Base-by-base conservation (phyloP, 2,113 vertebrate species). In the Australoheros scitulus region DNA sequence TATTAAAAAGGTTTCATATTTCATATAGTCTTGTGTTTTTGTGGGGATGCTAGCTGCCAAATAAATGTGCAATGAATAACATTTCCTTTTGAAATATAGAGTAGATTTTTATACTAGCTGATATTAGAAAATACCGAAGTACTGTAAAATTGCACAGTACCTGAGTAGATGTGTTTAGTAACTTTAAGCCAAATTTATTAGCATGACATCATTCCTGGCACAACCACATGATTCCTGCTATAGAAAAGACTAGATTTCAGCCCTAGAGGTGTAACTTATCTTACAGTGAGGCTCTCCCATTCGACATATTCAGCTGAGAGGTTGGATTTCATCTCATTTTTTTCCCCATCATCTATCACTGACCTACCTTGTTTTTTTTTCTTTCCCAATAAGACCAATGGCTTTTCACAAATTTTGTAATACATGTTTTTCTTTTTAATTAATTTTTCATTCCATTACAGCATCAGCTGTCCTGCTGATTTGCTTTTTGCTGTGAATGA, bases 401-500 rank as follows among this genome's bases (percentile, higher is more conserved):
- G 38, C 6, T 64, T 74, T 57, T 22, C 38, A 63, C 15, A 18
- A 7, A 3, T 78, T 60, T 47, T 61, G 3, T 55, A 34, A 34
- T 34, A 34, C 6, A 6, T 34, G n/a, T 11, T 57, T 82, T 43
- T 56, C 20, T 34, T 34, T 34, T 34, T 34, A 34, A 34, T 78
- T 77, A 26, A 70, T 56, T 72, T 85, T 43, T 72, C 4, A 65
- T 68, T 85, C n/a, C 61, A 55, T 86, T 68, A 75, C 41, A 63
- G 24, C 36, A 43, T 59, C 55, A 24, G 11, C 18, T 59, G 14
- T 56, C 26, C 78, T 17, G 74, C 83, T 90, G 76, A 2, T 86
- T 85, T 63, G 50, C 63, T 87, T 86, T 88, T 52, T 57, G 24
- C 83, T 41, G 26, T 74, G 5, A 61, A 74, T 70, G 65, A 50